Conservation (phyloP, 1,140 invertebrate species). For the Tetranychus cinnabarinus region DNA sequence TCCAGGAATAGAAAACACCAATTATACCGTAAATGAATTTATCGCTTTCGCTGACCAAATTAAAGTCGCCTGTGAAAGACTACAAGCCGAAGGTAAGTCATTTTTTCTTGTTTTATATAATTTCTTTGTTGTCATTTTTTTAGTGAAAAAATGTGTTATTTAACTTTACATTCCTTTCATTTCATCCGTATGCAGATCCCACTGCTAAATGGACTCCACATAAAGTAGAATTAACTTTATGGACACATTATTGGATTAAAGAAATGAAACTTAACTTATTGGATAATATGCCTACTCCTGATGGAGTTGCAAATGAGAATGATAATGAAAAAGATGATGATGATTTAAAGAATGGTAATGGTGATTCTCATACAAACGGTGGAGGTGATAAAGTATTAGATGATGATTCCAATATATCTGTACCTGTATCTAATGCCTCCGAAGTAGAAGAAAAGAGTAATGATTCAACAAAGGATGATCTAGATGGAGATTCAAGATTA, state of each 20-base stretch:
- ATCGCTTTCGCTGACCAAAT: constrained; percentile 78
- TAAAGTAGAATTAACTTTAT: constrained; percentile 61
- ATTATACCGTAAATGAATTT: constrained; percentile 87
- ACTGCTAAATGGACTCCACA: constrained; percentile 47
- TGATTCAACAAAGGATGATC: neutral
- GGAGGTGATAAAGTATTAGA: neutral
- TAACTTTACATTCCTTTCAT: neutral
- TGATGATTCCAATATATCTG: constrained; percentile 1
- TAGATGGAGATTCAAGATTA: neutral
- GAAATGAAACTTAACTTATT: constrained; percentile 57
- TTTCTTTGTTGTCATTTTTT: neutral
- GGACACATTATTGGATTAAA: constrained; percentile 62
- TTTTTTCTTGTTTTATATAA: neutral
- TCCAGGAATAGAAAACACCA: constrained; percentile 68
- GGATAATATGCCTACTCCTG: constrained; percentile 36
- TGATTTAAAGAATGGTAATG: neutral
- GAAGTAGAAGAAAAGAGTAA: neutral
- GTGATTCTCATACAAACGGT: neutral
- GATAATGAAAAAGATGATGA: neutral
- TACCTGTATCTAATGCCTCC: neutral
- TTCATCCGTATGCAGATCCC: constrained; percentile 17
- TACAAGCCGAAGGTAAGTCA: constrained; percentile 44
- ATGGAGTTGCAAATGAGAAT: neutral
- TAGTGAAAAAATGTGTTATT: too few relatives aligned
- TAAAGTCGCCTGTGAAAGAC: constrained; percentile 46